Evolutionary conservation across 2,113 vertebrate species (phyloP), one percentile per base, ranked within the genome.

Genomic region (Aptenodytes patagonicus): DNA sequence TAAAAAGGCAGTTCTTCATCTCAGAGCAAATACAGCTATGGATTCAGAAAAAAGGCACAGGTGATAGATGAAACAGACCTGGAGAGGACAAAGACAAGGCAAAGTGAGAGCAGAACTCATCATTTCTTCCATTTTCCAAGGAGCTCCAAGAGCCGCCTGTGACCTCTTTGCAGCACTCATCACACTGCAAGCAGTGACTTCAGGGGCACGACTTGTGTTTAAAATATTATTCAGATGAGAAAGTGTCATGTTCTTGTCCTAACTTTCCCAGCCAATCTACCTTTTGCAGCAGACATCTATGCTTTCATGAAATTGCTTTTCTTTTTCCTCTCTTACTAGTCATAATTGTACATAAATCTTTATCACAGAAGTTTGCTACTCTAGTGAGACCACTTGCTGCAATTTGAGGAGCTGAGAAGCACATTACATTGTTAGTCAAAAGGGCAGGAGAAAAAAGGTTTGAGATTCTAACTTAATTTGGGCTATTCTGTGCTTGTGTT

Each of bases 391-490:
- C 62, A 76, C 87, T 94, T 92, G 65, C 57, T 75, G 40, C 61
- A 89, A 60, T 76, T 91, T 92, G 61, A 90, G 91, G 83, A 78
- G 87, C 87, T 78, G 88, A 89, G 71, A 73, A 79, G 89, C 49
- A 87, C 36, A 79, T 92, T 93, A 81, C 17, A 64, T 80, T 93
- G 54, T 85, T 93, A 96, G 89, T 90, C 76, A 86, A 95, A 95
- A 93, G 70, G 58, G 81, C 77, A 95, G 83, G 36, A 87, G 66
- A 84, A 93, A 83, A 85, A 91, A 91, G 28, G 18, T 72, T 90
- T 88, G 79, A 58, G 26, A 80, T 88, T 96, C 51, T 88, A 95
- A 85, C 89, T 90, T 96, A 94, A 97, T 96, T 97, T 79, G 55
- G 76, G 57, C 55, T 55, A 17, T 84, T 73, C 65, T 66, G 51